A percentile compares a stretch with the other conserved stretches of the same genome.
Evolutionary conservation across 2,797 vertebrate species (phyloP).

Genomic region (Cirrhinus mrigala): DNA sequence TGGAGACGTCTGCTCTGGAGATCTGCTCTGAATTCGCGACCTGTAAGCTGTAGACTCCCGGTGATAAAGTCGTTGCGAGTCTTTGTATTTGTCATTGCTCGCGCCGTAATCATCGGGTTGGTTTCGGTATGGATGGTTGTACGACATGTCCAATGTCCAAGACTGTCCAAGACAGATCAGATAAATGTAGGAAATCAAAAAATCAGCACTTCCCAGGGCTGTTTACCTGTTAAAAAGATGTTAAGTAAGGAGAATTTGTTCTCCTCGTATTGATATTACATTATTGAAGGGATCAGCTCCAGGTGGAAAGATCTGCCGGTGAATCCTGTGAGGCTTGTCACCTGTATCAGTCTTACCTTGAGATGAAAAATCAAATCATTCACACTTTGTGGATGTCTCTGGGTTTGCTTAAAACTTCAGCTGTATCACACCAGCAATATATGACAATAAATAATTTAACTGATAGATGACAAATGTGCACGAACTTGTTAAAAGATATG

Average conservation of each 20-base stretch:
- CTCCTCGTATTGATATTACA: not conserved
- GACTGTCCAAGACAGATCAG: not conserved
- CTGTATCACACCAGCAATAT: not conserved
- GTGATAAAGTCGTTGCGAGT: slow-evolving; percentile 26
- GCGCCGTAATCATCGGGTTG: slow-evolving; percentile 29
- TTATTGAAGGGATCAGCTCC: not conserved
- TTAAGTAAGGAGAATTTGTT: slow-evolving; percentile 31
- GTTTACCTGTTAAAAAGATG: slow-evolving; percentile 50
- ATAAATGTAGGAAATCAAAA: not conserved
- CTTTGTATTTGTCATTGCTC: slow-evolving; percentile 48
- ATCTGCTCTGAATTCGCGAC: not conserved
- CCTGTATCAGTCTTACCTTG: slow-evolving; percentile 42
- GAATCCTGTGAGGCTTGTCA: not conserved
- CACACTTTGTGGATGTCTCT: slow-evolving; percentile 21
- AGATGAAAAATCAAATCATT: slow-evolving; percentile 47
- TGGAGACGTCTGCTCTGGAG: slow-evolving; percentile 32
- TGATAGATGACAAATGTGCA: not conserved
- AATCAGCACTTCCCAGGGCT: not conserved
- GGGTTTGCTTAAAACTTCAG: slow-evolving; percentile 12
- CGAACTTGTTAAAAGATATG: not conserved
- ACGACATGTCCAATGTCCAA: slow-evolving; percentile 51
- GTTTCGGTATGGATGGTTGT: slow-evolving; percentile 47
- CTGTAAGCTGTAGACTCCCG: slow-evolving; percentile 33
- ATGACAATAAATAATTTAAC: not conserved
- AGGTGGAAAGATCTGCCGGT: not conserved